phyloP scores from a whole-genome alignment of 2,797 vertebrate species.

The Nannoperca obscura region DNA sequence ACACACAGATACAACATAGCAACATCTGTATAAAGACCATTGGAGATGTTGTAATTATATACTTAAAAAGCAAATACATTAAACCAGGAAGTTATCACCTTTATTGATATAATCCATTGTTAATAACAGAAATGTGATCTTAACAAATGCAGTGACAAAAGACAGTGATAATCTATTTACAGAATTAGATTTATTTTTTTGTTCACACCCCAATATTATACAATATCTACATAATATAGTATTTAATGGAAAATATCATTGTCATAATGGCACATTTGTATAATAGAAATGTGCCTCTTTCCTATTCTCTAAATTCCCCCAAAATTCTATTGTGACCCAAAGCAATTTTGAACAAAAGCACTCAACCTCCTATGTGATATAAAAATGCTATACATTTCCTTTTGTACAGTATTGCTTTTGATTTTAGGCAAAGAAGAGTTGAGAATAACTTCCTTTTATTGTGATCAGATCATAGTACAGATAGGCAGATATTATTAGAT shows the following conservation, averaged over 20 bases:
- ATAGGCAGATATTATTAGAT: neutral
- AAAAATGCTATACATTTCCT: neutral
- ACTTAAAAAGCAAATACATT: neutral
- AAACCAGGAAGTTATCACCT: neutral
- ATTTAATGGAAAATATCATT: neutral
- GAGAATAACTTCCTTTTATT: neutral
- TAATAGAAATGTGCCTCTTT: neutral
- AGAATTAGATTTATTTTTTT: neutral
- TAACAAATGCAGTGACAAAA: neutral
- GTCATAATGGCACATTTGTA: neutral
- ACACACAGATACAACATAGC: neutral
- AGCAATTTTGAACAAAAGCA: neutral
- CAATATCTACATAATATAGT: neutral
- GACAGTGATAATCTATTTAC: neutral
- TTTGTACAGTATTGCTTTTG: constrained; percentile 1
- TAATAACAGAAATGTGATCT: neutral
- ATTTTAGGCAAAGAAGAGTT: neutral
- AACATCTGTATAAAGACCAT: neutral
- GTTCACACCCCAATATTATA: neutral
- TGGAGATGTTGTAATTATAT: neutral
- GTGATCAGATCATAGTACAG: neutral
- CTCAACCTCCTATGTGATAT: neutral
- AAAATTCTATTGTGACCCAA: too few relatives aligned
- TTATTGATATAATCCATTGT: neutral
- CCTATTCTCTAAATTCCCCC: too few relatives aligned